A percentile compares a stretch with the other conserved stretches of the same genome.
phyloP scores from a whole-genome alignment of 2,797 vertebrate genomes.

The Acanthurus leucopareius region DNA sequence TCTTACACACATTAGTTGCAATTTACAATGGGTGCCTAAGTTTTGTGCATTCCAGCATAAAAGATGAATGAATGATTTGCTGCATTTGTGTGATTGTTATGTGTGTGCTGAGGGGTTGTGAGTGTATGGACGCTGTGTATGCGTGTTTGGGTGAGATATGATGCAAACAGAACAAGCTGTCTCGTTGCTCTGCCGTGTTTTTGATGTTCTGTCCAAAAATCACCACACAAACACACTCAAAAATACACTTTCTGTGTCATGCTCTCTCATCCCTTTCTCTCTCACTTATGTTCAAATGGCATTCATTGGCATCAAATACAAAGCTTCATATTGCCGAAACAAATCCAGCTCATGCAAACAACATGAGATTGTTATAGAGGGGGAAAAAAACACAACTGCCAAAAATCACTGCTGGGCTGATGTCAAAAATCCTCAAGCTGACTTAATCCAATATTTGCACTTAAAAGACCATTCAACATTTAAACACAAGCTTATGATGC shows the following conservation, averaged over 20 bases:
- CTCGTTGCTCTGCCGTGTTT: slow-evolving; percentile 74
- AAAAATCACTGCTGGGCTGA: slow-evolving; percentile 63
- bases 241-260: slow-evolving; percentile 63
- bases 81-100: slow-evolving; percentile 62
- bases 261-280: slow-evolving; percentile 55
- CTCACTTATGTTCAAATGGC: slow-evolving; percentile 73
- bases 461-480: slow-evolving; percentile 77
- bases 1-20: slow-evolving; percentile 59
- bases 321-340: slow-evolving; percentile 71
- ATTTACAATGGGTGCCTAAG: slow-evolving; percentile 68
- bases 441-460: slow-evolving; percentile 81
- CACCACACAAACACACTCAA: slow-evolving; percentile 63
- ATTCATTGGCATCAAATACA: slow-evolving; percentile 79
- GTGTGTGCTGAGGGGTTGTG: slow-evolving; percentile 42
- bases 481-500: slow-evolving; percentile 75
- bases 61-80: slow-evolving; percentile 78
- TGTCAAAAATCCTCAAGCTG: slow-evolving; percentile 70
- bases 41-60: slow-evolving; percentile 71
- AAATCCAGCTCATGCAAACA: slow-evolving; percentile 81
- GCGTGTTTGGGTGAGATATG: slow-evolving; percentile 72
- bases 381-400: slow-evolving; percentile 40
- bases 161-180: slow-evolving; percentile 80
- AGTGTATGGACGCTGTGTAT: slow-evolving; percentile 54
- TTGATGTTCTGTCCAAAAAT: slow-evolving; percentile 82
- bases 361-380: slow-evolving; percentile 70